phyloP scores from a whole-genome alignment of 1,140 invertebrate species.

The Cepaea nemoralis region DNA sequence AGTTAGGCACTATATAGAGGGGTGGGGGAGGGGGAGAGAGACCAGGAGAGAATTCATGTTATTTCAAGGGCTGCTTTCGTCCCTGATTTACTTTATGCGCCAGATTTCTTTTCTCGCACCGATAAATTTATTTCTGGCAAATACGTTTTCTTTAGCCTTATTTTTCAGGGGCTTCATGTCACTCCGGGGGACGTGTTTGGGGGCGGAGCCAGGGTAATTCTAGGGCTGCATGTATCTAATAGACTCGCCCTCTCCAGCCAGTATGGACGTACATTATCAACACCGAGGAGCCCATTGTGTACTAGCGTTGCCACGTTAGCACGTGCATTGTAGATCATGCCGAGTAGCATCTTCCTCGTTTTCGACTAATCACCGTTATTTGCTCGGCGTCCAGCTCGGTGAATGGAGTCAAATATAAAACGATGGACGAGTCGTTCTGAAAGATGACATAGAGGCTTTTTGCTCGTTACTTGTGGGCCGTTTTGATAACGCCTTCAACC shows the following conservation, averaged over 20 bases:
- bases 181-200: background rate
- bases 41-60: background rate
- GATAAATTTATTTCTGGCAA: background rate
- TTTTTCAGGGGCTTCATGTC: background rate
- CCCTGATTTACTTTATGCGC: background rate
- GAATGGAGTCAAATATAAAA: background rate
- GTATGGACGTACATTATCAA: background rate
- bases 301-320: background rate
- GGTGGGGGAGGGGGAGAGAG: too few species aligned
- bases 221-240: slow-evolving; percentile 3
- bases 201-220: background rate
- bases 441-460: too few species aligned
- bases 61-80: background rate
- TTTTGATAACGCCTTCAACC: background rate
- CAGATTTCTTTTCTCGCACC: background rate
- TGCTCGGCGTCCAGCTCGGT: background rate
- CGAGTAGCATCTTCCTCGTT: background rate
- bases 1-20: background rate
- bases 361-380: background rate
- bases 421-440: background rate
- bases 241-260: background rate
- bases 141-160: background rate
- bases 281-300: background rate
- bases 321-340: background rate
- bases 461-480: background rate